Base-by-base conservation (phyloP, 2,888 invertebrate species). In the Cetonia aurata region DNA sequence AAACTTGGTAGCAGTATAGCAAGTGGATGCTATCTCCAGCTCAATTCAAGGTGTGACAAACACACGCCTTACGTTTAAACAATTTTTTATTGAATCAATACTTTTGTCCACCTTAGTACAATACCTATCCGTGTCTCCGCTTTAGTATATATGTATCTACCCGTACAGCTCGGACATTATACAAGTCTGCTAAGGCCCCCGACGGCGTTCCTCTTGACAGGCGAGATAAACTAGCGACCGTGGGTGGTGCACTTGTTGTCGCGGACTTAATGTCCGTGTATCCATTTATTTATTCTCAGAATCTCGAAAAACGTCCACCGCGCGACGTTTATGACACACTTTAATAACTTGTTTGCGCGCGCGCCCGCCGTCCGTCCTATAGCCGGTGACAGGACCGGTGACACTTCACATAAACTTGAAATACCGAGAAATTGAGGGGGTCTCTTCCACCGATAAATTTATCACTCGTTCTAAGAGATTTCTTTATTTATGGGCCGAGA, bases 221-320 rank as follows among this genome's bases (percentile, higher is more conserved):
- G 79, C 79, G 80, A 83, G 83, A 83, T 83, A 83, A 83, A 83
- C 82, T 80, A 81, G 80, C 79, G 75, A 74, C 83, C 79, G 83
- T 83, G 83, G 83, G 83, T 83, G 83, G 83, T 81, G 82, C 81
- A 37, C 81, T 80, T 82, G 83, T 82, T 82, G 83, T 83, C 82
- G 81, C 82, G 76, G 80, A 79, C 80, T 80, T 83, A 83, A 82
- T 83, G 83, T 79, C 77, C 80, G 77, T 82, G 81, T 82, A 82
- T 81, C 77, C 80, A 81, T 83, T 37, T 81, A 81, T 82, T 83
- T 80, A 80, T 80, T 78, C 59, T 50, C 57, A 10, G 62, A 62
- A 73, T 50, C 62, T 72, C 70, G 72, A 74, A 73, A 56, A 74
- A 72, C 56, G 52, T 67, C 67, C 68, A 60, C 67, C 69, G 6